A percentile compares a stretch with the other conserved stretches of the same genome.
These are phyloP conservation scores for Xylocopa sonorina DNA, from an alignment of 1,140 invertebrate genomes.

Conservation along the genomic window DNA sequence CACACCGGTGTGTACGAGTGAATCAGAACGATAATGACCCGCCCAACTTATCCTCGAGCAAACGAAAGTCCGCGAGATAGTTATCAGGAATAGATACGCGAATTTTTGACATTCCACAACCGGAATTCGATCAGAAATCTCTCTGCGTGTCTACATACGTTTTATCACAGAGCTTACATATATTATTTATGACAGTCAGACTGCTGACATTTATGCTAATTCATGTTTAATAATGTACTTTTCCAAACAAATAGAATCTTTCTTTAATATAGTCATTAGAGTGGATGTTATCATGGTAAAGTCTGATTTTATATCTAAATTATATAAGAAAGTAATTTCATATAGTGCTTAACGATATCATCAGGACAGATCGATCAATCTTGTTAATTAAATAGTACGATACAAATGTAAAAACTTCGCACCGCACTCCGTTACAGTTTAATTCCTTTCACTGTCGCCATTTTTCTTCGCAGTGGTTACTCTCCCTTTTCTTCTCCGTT, in stretches of 20 bases:
- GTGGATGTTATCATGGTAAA: too few species aligned
- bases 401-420: background rate
- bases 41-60: constrained; percentile 7
- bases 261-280: too few species aligned
- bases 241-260: too few species aligned
- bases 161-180: too few species aligned
- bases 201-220: too few species aligned
- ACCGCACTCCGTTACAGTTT: background rate
- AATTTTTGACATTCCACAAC: background rate
- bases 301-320: too few species aligned
- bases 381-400: background rate
- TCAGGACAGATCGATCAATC: background rate
- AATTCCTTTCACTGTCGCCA: background rate
- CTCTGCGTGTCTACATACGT: too few species aligned
- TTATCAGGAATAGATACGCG: background rate
- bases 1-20: background rate
- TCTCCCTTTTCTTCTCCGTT: background rate
- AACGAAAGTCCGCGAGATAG: background rate
- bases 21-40: constrained; percentile 40
- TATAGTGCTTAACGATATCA: too few species aligned
- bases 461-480: background rate
- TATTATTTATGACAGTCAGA: too few species aligned
- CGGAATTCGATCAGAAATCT: too few species aligned
- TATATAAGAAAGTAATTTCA: too few species aligned
- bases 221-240: too few species aligned